Evolutionary conservation across 2,797 vertebrate genomes (phyloP).

Genomic region (Etheostoma nigrum): DNA sequence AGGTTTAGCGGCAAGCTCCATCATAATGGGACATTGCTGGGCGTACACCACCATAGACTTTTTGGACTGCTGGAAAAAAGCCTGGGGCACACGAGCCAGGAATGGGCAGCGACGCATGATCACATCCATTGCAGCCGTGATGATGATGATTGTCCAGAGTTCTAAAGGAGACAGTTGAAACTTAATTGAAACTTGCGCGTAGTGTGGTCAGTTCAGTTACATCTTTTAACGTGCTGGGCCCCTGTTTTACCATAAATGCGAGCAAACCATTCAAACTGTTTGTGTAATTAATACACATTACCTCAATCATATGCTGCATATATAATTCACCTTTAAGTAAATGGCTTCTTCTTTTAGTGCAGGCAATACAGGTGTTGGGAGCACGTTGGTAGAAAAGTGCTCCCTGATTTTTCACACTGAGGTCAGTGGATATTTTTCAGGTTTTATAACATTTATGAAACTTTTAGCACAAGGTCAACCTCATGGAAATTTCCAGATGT

Average conservation of each 20-base stretch:
- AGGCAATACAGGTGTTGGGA: not conserved
- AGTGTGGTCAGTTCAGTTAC: not conserved
- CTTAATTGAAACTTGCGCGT: not conserved
- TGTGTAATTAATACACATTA: not conserved
- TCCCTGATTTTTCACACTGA: not conserved
- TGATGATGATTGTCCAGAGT: constrained; percentile 44
- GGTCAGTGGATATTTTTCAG: not conserved
- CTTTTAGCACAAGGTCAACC: too few species aligned
- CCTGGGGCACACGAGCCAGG: constrained; percentile 92
- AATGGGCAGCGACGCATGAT: constrained; percentile 95
- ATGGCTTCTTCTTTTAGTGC: not conserved
- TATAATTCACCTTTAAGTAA: not conserved
- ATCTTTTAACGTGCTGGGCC: not conserved
- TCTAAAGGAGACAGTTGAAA: constrained; percentile 34
- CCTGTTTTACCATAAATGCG: not conserved
- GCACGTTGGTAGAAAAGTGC: too few species aligned
- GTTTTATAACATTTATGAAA: too few species aligned
- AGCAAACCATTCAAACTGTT: not conserved
- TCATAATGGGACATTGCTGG: constrained; percentile 95
- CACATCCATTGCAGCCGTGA: constrained; percentile 88
- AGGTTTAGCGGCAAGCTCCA: constrained; percentile 90
- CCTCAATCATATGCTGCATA: not conserved
- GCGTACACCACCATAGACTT: constrained; percentile 92
- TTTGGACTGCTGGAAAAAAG: constrained; percentile 94
- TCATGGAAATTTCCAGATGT: not conserved